These are phyloP conservation scores for Colinus virginianus DNA, from an alignment of 2,113 vertebrate species.

Conservation along the genomic window DNA sequence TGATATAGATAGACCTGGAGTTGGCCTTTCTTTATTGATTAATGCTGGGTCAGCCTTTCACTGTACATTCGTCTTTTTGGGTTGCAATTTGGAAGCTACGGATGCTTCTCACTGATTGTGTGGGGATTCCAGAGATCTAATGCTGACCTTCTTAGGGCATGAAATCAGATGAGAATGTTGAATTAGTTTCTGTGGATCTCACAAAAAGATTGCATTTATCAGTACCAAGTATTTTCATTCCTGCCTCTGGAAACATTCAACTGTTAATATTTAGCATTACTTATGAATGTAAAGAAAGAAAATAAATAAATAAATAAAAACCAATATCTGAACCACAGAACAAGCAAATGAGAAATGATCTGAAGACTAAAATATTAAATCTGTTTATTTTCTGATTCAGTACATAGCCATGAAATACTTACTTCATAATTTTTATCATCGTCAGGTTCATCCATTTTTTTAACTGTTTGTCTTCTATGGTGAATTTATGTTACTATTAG, in stretches of 20 bases:
- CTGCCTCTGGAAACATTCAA: neutral
- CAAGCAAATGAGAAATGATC: neutral
- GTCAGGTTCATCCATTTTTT: neutral
- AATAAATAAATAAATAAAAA: neutral
- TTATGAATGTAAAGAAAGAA: neutral
- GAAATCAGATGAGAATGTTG: neutral
- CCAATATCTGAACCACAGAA: neutral
- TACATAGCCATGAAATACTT: neutral
- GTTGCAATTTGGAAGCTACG: neutral
- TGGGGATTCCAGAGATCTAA: neutral
- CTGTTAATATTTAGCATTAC: neutral
- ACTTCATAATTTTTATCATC: neutral
- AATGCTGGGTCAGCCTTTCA: constrained; percentile 29
- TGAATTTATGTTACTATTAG: neutral
- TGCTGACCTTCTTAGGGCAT: neutral
- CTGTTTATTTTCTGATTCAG: neutral
- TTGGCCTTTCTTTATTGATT: constrained; percentile 34
- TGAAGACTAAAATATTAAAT: neutral
- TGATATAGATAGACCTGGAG: constrained; percentile 4
- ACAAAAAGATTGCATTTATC: constrained; percentile 6
- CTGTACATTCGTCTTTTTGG: constrained; percentile 31
- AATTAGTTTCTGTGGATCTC: constrained; percentile 16
- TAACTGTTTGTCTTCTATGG: neutral
- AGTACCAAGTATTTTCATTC: neutral
- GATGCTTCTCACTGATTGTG: constrained; percentile 12